phyloP scores from a whole-genome alignment of 2,113 vertebrate genomes.

The Potamarius usumacintae region DNA sequence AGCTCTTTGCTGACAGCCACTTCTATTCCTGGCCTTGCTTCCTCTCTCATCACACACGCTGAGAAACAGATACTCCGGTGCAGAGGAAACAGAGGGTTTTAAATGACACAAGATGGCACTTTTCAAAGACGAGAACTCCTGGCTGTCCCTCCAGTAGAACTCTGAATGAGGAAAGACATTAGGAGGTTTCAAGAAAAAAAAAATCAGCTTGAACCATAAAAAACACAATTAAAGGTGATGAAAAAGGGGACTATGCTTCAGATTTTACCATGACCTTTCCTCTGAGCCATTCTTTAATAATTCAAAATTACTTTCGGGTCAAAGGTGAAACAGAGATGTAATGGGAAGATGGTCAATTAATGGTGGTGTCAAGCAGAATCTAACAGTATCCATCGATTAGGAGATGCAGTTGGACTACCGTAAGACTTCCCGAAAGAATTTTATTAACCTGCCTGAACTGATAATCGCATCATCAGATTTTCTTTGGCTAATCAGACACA shows the following conservation, averaged over 20 bases:
- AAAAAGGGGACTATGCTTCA: background rate
- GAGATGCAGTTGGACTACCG: background rate
- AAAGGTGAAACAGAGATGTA: background rate
- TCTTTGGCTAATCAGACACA: no score
- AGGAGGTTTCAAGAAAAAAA: background rate
- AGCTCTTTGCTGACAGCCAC: background rate
- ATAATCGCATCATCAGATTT: no score
- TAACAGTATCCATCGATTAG: background rate
- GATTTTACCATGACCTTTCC: conserved; percentile 11
- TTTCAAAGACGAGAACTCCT: background rate
- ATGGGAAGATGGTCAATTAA: background rate
- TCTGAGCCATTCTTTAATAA: conserved; percentile 4
- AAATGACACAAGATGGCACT: conserved; percentile 23
- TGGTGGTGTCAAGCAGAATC: background rate
- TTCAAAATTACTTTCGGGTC: conserved; percentile 11
- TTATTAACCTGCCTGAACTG: no score
- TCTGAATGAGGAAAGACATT: background rate
- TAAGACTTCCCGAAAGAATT: background rate
- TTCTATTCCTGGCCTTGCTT: background rate
- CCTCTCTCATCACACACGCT: conserved; percentile 14
- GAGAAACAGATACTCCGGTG: background rate
- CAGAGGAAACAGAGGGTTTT: background rate
- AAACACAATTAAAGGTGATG: background rate
- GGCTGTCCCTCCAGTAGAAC: background rate
- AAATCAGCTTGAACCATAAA: background rate